Evolutionary conservation across 2,888 invertebrate species (phyloP).

Genomic region (Willowsia nigromaculata): DNA sequence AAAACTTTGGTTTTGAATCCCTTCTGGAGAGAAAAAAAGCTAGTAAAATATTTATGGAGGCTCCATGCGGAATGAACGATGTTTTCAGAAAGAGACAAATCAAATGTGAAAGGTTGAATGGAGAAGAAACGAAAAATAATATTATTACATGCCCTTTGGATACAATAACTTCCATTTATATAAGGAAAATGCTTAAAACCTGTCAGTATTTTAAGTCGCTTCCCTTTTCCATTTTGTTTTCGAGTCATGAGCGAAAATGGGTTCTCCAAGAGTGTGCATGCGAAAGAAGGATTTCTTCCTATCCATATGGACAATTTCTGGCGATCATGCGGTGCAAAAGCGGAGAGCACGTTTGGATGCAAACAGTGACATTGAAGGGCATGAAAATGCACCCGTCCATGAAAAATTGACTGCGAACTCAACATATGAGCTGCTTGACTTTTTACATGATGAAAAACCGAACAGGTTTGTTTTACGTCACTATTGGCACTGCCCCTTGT

Average conservation of each 20-base stretch:
- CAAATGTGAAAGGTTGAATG: background rate
- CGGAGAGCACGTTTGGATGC: background rate
- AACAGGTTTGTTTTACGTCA: background rate
- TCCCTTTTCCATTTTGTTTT: constrained; percentile 9
- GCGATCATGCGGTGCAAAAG: background rate
- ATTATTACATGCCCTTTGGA: background rate
- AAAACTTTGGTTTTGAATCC: no score
- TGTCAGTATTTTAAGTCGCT: background rate
- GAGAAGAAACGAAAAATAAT: background rate
- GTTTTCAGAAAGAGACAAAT: background rate
- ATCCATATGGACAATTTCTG: background rate
- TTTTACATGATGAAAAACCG: background rate
- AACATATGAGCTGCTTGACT: background rate
- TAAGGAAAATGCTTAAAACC: background rate
- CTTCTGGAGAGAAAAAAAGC: background rate
- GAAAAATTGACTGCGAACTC: background rate
- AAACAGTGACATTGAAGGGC: constrained; percentile 43
- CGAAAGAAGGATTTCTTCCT: constrained; percentile 12
- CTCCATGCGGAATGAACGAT: background rate
- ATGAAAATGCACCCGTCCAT: background rate
- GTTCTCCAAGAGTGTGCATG: constrained; percentile 41
- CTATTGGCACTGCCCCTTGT: background rate
- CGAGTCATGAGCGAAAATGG: constrained; percentile 46
- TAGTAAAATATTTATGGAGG: background rate
- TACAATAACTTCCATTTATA: background rate